Percentiles rank a stretch among this genome's conserved stretches.
Evolutionary conservation across 2,113 vertebrate species (phyloP).

Genomic region (Setophaga petechia): DNA sequence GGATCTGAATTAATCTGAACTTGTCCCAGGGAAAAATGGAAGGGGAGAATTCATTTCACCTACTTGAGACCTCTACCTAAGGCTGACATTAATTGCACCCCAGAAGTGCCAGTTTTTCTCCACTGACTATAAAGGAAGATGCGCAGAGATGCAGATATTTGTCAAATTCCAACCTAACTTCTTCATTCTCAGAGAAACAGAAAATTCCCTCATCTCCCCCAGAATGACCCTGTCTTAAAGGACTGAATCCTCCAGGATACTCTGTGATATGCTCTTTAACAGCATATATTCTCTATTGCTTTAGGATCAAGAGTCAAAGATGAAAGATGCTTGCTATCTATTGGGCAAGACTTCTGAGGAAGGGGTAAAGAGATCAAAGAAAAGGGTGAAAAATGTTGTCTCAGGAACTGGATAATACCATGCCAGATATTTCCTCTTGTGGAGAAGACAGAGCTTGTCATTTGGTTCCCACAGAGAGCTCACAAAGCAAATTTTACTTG

Average conservation of each 20-base stretch:
- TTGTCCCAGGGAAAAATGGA: neutral
- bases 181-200: neutral
- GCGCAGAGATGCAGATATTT: neutral
- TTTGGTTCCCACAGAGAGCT: slow-evolving; percentile 41
- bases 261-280: neutral
- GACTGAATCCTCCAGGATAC: neutral
- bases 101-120: neutral
- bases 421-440: slow-evolving; percentile 5
- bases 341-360: slow-evolving; percentile 48
- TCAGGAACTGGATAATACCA: slow-evolving; percentile 31
- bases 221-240: slow-evolving; percentile 24
- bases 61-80: neutral
- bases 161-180: neutral
- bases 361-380: slow-evolving; percentile 35
- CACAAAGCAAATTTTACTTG: slow-evolving; percentile 57
- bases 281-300: slow-evolving; percentile 32
- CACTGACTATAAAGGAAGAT: neutral
- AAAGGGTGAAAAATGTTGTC: slow-evolving; percentile 52
- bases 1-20: neutral
- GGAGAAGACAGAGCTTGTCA: slow-evolving; percentile 39
- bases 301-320: slow-evolving; percentile 61
- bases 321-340: slow-evolving; percentile 25
- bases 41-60: neutral
- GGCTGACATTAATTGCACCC: neutral
- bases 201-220: slow-evolving; percentile 5